These are phyloP conservation scores for Chionis minor DNA, from an alignment of 2,113 vertebrate genomes.

Conservation along the genomic window DNA sequence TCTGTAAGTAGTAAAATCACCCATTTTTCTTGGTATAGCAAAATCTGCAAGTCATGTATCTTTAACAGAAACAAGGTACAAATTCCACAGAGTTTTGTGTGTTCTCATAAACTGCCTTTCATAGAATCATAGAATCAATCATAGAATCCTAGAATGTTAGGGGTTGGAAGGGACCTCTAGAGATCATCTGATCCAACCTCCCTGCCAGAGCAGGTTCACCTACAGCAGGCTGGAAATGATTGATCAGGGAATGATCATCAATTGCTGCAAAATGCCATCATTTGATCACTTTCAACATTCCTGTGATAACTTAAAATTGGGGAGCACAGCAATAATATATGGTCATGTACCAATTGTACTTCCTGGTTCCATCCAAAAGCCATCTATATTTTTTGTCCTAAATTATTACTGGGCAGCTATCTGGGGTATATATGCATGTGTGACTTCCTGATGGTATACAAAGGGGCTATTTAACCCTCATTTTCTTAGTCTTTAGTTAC, in stretches of 20 bases:
- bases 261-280: background rate
- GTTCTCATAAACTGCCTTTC: background rate
- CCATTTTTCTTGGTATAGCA: background rate
- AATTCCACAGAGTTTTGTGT: background rate
- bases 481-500: background rate
- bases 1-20: background rate
- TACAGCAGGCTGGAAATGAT: background rate
- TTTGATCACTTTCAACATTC: background rate
- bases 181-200: too few species aligned
- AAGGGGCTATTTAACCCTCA: background rate
- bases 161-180: too few species aligned
- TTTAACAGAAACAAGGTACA: background rate
- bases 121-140: too few species aligned
- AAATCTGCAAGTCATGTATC: background rate
- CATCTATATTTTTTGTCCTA: background rate
- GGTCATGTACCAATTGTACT: background rate
- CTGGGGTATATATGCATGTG: fast-evolving
- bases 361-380: background rate
- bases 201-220: too few species aligned
- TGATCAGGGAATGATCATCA: background rate
- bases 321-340: background rate
- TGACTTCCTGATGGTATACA: background rate
- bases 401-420: background rate
- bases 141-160: too few species aligned
- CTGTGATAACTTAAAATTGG: background rate